Evolutionary conservation across 2,797 vertebrate species (phyloP).

Genomic region (Pipistrellus pygmaeus): DNA sequence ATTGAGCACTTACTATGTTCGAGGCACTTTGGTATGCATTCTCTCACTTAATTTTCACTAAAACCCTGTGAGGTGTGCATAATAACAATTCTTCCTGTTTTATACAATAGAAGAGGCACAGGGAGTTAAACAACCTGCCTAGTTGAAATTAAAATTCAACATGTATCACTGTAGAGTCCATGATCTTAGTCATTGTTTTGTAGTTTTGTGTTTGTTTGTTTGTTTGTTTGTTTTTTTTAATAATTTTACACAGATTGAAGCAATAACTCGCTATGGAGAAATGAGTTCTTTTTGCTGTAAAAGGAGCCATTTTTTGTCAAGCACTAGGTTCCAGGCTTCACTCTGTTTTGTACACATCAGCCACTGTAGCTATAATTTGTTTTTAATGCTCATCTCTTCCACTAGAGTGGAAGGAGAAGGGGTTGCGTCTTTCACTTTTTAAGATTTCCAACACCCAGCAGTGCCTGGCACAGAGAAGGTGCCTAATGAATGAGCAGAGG

Average conservation of each 20-base stretch:
- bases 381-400: constrained; percentile 22
- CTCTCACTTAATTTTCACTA: background rate
- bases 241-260: background rate
- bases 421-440: background rate
- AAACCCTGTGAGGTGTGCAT: background rate
- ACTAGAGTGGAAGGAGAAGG: background rate
- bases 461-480: background rate
- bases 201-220: background rate
- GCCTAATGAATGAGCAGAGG: background rate
- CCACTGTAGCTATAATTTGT: background rate
- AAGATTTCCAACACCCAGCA: background rate
- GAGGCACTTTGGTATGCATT: background rate
- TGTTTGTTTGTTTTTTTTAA: background rate
- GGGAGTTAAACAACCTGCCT: background rate
- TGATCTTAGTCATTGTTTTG: background rate
- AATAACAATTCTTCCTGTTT: background rate
- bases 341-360: background rate
- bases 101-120: background rate
- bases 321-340: background rate
- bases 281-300: background rate
- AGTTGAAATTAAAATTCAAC: background rate
- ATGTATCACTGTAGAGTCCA: background rate
- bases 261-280: background rate
- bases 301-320: background rate
- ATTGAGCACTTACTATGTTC: background rate